phyloP scores from a whole-genome alignment of 2,113 vertebrate species.

The Phocoena phocoena region DNA sequence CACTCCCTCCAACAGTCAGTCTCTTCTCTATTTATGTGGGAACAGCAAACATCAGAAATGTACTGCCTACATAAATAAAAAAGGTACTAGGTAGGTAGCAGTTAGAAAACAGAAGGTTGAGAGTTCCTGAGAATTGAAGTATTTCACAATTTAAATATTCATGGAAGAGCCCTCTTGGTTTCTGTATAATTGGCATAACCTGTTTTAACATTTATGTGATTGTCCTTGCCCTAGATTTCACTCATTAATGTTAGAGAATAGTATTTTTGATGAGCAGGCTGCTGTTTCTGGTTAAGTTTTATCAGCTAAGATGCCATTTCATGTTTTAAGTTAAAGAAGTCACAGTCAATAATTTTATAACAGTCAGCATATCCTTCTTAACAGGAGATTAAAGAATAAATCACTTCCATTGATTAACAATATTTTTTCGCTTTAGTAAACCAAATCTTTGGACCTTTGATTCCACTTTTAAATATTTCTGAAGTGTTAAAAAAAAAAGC shows the following conservation, averaged over 20 bases:
- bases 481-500: neutral
- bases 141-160: constrained; percentile 34
- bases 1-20: neutral
- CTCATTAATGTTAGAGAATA: constrained; percentile 45
- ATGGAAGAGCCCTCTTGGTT: neutral
- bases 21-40: neutral
- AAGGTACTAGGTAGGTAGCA: neutral
- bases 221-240: constrained; percentile 67
- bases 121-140: neutral
- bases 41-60: neutral
- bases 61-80: neutral
- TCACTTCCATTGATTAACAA: neutral
- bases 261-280: constrained; percentile 31
- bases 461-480: neutral
- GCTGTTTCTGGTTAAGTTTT: constrained; percentile 43
- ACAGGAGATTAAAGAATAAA: constrained; percentile 2
- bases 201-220: constrained; percentile 32
- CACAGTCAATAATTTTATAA: constrained; percentile 22
- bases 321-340: constrained; percentile 51
- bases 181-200: constrained; percentile 38
- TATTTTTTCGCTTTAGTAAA: neutral
- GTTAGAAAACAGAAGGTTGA: neutral
- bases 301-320: constrained; percentile 37
- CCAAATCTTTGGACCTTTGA: neutral
- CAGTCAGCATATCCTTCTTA: constrained; percentile 25